Percentiles rank a stretch among this genome's conserved stretches.
Conservation (phyloP, 2,797 vertebrate genomes). For the Pangasius macronema region DNA sequence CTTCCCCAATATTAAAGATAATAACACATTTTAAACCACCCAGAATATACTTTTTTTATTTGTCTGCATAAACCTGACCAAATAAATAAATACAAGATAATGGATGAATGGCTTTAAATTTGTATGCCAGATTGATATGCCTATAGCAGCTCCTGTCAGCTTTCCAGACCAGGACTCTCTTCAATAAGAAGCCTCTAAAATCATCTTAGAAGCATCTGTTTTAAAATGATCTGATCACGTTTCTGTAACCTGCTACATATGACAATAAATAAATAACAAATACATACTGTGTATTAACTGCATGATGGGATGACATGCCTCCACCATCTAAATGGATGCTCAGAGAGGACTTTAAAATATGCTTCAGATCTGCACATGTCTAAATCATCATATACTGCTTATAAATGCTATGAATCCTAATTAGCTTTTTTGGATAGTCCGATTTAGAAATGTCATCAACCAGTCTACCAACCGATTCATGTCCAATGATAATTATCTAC, state of each 20-base stretch:
- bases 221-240: neutral
- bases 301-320: neutral
- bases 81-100: neutral
- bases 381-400: neutral
- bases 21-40: neutral
- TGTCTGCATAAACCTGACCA: too few relatives aligned
- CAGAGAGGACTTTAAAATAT: neutral
- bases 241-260: neutral
- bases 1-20: neutral
- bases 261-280: neutral
- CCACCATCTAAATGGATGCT: neutral
- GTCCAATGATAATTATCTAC: neutral
- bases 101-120: neutral
- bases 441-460: neutral
- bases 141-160: neutral
- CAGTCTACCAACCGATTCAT: neutral
- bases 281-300: neutral
- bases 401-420: neutral
- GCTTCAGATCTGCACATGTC: neutral
- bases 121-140: neutral
- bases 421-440: neutral
- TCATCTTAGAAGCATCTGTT: neutral
- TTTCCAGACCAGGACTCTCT: neutral
- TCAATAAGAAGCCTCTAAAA: neutral
- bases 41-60: neutral